Evolutionary conservation across 2,888 invertebrate genomes (phyloP).

Genomic region (Cylloceria caligata): DNA sequence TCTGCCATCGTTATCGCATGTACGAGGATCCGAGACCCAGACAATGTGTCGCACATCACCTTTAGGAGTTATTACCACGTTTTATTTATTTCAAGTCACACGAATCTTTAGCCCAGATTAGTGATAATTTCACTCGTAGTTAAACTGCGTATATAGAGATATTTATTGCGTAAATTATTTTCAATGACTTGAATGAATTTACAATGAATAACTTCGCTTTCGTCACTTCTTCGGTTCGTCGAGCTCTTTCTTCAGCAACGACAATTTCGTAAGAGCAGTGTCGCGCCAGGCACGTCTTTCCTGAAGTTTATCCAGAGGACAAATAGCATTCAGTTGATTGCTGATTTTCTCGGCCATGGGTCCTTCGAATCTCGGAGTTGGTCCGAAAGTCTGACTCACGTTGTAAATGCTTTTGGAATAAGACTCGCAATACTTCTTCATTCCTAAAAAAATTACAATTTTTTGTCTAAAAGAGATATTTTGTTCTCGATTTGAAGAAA

Average conservation of each 20-base stretch:
- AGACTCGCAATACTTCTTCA: conserved; percentile 87
- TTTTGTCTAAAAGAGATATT: background rate
- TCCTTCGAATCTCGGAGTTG: conserved; percentile 90
- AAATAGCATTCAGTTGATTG: conserved; percentile 90
- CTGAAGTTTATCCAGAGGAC: conserved; percentile 90
- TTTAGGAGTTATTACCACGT: too few relatives aligned
- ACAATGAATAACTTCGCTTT: background rate
- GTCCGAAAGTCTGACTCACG: conserved; percentile 91
- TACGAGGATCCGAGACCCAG: too few relatives aligned
- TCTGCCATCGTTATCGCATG: too few relatives aligned
- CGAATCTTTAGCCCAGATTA: conserved; percentile 3
- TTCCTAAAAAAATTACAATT: conserved; percentile 83
- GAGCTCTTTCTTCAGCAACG: conserved; percentile 91
- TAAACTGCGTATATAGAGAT: background rate
- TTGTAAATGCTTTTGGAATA: conserved; percentile 87
- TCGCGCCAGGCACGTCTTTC: conserved; percentile 94
- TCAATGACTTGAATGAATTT: background rate
- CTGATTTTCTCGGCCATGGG: conserved; percentile 89
- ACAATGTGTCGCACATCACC: too few relatives aligned
- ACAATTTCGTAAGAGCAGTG: conserved; percentile 91
- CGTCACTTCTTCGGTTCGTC: conserved; percentile 79
- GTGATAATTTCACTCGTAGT: background rate
- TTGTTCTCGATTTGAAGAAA: background rate
- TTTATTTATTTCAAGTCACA: background rate
- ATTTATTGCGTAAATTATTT: background rate